Evolutionary conservation across 2,113 vertebrate genomes (phyloP).

Genomic region (Cryptomyrus ogoouensis): DNA sequence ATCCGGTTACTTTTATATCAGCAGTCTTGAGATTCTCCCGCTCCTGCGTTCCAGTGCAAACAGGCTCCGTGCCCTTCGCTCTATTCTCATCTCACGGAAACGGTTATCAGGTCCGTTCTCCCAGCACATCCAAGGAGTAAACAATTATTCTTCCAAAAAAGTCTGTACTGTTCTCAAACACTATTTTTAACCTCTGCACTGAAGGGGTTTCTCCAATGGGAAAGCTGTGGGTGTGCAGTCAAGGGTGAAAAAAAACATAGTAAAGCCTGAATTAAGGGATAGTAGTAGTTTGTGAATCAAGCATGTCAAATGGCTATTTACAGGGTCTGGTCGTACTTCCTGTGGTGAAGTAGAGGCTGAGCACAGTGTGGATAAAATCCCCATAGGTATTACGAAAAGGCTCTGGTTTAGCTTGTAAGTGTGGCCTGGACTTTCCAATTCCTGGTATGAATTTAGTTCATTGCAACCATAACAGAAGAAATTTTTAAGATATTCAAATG

Average conservation of each 20-base stretch:
- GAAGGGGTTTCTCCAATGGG: slow-evolving; percentile 61
- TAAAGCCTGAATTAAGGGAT: background rate
- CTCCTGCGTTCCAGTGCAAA: background rate
- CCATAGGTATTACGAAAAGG: background rate
- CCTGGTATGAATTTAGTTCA: background rate
- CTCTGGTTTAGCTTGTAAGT: background rate
- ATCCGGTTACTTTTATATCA: slow-evolving; percentile 38
- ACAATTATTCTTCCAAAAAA: slow-evolving; percentile 89
- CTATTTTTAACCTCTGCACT: slow-evolving; percentile 77
- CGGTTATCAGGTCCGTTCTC: slow-evolving; percentile 56
- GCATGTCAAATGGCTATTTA: background rate
- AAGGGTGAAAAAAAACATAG: background rate
- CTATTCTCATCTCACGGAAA: background rate
- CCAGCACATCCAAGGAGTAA: slow-evolving; percentile 81
- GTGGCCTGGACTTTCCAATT: background rate
- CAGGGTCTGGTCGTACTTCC: background rate
- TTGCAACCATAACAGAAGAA: background rate
- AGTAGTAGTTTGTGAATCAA: background rate
- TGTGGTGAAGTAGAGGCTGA: background rate
- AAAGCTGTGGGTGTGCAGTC: slow-evolving; percentile 68
- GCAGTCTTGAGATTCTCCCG: background rate
- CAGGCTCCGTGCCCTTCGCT: background rate
- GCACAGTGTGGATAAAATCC: background rate
- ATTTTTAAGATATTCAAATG: background rate
- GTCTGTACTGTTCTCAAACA: slow-evolving; percentile 79